Conservation (phyloP, 2,113 vertebrate genomes). For the Benitochromis conjunctus region DNA sequence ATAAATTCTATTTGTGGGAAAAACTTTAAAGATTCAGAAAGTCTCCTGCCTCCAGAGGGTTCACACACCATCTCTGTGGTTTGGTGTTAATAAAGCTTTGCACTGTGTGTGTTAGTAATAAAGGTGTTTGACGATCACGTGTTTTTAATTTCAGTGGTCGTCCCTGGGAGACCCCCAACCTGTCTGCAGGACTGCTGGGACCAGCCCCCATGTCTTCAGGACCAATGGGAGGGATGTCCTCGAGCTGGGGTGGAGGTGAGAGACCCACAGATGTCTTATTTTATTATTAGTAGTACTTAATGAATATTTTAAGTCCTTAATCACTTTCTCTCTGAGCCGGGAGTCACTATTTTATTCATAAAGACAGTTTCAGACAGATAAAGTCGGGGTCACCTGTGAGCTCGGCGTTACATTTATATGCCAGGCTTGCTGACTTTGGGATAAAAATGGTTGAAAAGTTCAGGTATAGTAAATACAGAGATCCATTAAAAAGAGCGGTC, state of each 20-base stretch:
- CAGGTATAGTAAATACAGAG: background rate
- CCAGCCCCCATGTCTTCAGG: constrained; percentile 49
- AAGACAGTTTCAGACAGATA: background rate
- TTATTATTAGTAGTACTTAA: background rate
- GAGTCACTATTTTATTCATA: background rate
- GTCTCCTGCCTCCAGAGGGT: background rate
- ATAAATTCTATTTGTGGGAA: background rate
- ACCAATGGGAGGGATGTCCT: constrained; percentile 46
- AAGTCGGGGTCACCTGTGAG: background rate
- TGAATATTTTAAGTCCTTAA: background rate
- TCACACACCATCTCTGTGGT: background rate
- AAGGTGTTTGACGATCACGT: background rate
- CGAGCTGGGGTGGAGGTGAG: constrained; percentile 74
- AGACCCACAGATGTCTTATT: background rate
- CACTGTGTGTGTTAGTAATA: background rate
- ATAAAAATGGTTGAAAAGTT: background rate
- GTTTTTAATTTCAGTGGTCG: constrained; percentile 22
- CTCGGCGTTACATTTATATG: background rate
- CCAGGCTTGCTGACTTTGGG: background rate
- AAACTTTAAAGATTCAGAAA: background rate
- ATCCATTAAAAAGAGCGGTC: background rate
- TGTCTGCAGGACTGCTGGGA: constrained; percentile 70
- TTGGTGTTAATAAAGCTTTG: background rate
- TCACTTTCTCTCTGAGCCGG: rapidly evolving
- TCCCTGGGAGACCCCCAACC: constrained; percentile 53